Base-by-base conservation (phyloP, 2,113 vertebrate species). In the Pangasianodon hypophthalmus region DNA sequence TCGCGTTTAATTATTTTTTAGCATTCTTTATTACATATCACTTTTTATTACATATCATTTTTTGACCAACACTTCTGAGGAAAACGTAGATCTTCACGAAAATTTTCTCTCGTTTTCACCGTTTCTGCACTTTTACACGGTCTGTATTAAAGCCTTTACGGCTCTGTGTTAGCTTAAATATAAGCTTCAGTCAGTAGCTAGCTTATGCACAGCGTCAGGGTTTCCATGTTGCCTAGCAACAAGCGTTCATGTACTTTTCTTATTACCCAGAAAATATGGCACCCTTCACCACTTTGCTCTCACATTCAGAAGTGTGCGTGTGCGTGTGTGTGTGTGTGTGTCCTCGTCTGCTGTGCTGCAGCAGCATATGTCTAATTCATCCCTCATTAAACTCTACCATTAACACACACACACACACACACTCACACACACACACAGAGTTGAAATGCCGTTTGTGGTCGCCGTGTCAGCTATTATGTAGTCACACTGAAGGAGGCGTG, bases 371-470 rank as follows among this genome's bases (percentile, higher is more conserved):
- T 89, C 88, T 87, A 54, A 83, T 56, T 85, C 85, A 89, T 84
- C 85, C 88, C 85, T 91, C 88, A 91, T 91, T 91, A 89, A 91
- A 87, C 64, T 83, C 86, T 86, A 52, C 58, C 54, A 71, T 84
- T 87, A 80, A 89, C 62, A 54, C 84, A 64, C 64, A 87, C 79
- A 87, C 64, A 84, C 50, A 84, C 56, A 84, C 77, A 54, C 62
- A 69, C 64, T 32, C 29, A 32, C n/a, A 71, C 29, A 67, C 26
- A 67, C 56, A 60, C 19, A 24, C 56, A 60, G 6, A 60, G 8
- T 19, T 56, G 16, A 56, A 14, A 21, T 77, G 73, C 8, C 6
- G 24, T 46, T 75, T 77, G 44, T 3, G 41, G 73, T 46, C 21
- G 3, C 73, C 2, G 4, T 77, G 41, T 46, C 41, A 46, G 21